These are phyloP conservation scores for Drosophila emarginata DNA, from an alignment of 2,888 invertebrate species.

Conservation along the genomic window DNA sequence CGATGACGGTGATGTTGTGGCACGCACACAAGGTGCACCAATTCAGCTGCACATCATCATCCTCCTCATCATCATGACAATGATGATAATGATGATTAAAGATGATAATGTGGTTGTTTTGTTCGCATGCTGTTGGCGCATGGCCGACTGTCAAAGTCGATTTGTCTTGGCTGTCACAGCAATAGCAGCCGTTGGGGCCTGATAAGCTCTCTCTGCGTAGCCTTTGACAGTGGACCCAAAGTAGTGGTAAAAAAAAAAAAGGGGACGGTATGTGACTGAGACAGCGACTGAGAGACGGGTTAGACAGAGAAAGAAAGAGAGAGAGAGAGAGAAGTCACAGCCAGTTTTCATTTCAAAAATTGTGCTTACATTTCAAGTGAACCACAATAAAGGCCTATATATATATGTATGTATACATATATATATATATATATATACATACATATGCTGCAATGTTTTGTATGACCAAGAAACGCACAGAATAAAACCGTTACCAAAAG, in stretches of 20 bases:
- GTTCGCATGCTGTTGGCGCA: slow-evolving; percentile 45
- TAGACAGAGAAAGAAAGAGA: neutral
- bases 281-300: neutral
- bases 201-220: slow-evolving; percentile 48
- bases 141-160: slow-evolving; percentile 67
- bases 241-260: too few species aligned
- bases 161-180: slow-evolving; percentile 58
- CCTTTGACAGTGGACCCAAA: slow-evolving; percentile 4
- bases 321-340: neutral
- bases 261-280: too few species aligned
- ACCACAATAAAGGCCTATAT: neutral
- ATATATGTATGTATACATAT: neutral
- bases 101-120: slow-evolving; percentile 22
- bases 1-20: slow-evolving; percentile 28
- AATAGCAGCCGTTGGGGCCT: slow-evolving; percentile 41
- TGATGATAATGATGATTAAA: slow-evolving; percentile 21
- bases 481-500: too few species aligned
- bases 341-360: neutral
- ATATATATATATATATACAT: neutral
- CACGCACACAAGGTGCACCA: slow-evolving; percentile 50
- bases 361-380: slow-evolving; percentile 1
- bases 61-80: slow-evolving; percentile 4
- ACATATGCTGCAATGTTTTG: neutral
- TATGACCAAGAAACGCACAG: neutral
- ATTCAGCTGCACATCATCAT: slow-evolving; percentile 41